Conservation (phyloP, 2,888 invertebrate genomes). For the Disparrhopalites patrizii region DNA sequence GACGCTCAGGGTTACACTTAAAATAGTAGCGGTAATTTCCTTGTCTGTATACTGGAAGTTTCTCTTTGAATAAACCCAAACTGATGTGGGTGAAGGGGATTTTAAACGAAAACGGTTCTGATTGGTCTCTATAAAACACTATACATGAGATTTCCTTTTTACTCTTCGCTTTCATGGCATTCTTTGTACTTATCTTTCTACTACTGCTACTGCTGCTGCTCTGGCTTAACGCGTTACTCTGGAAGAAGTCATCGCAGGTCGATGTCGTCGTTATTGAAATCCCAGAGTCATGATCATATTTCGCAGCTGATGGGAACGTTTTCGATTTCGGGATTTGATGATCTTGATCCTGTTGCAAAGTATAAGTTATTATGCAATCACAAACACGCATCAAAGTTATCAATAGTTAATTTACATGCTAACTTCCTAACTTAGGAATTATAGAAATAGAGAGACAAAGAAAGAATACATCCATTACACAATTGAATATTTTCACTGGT, state of each 20-base stretch:
- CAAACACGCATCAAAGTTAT: not conserved
- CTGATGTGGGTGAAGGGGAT: constrained; percentile 13
- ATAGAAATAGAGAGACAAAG: no score
- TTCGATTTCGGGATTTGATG: constrained; percentile 22
- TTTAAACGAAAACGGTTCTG: constrained; percentile 21
- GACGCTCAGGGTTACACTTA: constrained; percentile 12
- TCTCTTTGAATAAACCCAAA: constrained; percentile 22
- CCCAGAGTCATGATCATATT: constrained; percentile 25
- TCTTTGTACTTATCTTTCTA: not conserved
- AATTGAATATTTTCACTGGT: no score
- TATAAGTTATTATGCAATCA: not conserved
- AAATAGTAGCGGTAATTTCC: constrained; percentile 25
- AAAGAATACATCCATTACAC: no score
- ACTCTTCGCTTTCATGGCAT: constrained; percentile 16
- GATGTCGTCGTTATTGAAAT: constrained; percentile 26
- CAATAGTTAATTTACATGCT: no score
- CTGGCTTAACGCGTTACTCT: not conserved
- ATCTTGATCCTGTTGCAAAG: constrained; percentile 29
- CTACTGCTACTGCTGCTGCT: not conserved
- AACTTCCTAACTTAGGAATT: no score
- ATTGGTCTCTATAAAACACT: constrained; percentile 4
- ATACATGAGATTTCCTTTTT: constrained; percentile 19
- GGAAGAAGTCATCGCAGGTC: not conserved
- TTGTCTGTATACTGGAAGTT: constrained; percentile 22
- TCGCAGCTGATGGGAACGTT: constrained; percentile 20